Conservation (phyloP, 2,888 invertebrate genomes). For the Ditula angustiorana region DNA sequence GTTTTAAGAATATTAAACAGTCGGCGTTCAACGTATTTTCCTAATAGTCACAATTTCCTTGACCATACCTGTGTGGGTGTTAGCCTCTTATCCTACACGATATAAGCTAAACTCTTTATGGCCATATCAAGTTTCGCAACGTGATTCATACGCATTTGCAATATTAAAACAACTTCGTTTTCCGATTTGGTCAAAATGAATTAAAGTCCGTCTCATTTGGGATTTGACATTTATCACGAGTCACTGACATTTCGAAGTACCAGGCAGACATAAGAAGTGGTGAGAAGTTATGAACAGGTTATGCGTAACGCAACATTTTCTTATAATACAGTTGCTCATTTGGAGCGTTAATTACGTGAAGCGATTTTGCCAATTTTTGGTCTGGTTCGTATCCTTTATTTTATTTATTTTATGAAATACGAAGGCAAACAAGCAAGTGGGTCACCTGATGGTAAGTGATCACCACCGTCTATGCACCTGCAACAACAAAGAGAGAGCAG, state of each 20-base stretch:
- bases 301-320: no score
- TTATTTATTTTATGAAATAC: no score
- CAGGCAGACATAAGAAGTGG: not conserved
- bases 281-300: not conserved
- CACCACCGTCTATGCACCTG: no score
- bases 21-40: no score
- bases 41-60: constrained; percentile 4
- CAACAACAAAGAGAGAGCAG: no score
- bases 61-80: constrained; percentile 12
- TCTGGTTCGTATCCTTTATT: no score
- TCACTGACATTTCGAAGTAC: constrained; percentile 12
- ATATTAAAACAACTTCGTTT: not conserved
- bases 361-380: no score
- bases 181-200: constrained; percentile 20
- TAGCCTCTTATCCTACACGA: constrained; percentile 19
- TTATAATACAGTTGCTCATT: no score
- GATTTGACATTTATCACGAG: constrained; percentile 19
- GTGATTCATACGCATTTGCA: constrained; percentile 21
- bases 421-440: no score
- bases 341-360: no score
- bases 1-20: no score
- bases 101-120: constrained; percentile 19
- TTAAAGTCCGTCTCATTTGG: not conserved
- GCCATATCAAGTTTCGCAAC: constrained; percentile 15
- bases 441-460: no score